These are phyloP conservation scores for Phytoseiulus persimilis DNA, from an alignment of 2,888 invertebrate genomes.

Conservation along the genomic window DNA sequence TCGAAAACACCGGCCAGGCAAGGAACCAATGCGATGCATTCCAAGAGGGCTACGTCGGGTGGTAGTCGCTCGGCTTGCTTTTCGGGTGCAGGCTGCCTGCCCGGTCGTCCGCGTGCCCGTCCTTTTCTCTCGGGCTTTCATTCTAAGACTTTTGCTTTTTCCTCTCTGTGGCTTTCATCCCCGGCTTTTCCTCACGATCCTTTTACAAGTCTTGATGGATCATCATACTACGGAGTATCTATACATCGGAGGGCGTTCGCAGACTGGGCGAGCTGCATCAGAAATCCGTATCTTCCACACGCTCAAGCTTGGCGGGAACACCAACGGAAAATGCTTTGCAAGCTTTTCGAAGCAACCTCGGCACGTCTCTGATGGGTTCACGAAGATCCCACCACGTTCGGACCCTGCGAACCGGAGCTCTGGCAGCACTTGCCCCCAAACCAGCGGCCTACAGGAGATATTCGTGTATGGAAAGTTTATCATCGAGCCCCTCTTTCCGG, in stretches of 20 bases:
- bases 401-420: too few species aligned
- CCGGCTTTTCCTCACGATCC: neutral
- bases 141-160: neutral
- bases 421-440: too few species aligned
- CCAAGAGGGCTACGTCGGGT: neutral
- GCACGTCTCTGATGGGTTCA: too few species aligned
- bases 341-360: too few species aligned
- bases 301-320: neutral
- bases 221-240: neutral
- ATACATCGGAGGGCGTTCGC: neutral
- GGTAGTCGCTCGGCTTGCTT: neutral
- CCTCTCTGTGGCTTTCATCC: neutral
- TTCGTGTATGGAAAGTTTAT: too few species aligned
- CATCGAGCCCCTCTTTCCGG: too few species aligned
- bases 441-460: too few species aligned
- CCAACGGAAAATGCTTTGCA: too few species aligned
- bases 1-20: neutral
- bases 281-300: neutral
- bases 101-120: neutral
- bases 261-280: neutral
- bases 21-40: neutral
- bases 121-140: neutral
- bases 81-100: neutral
- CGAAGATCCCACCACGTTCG: too few species aligned
- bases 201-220: slow-evolving; percentile 34